These are phyloP conservation scores for Vombatus ursinus DNA, from an alignment of 2,113 vertebrate species.

Conservation along the genomic window DNA sequence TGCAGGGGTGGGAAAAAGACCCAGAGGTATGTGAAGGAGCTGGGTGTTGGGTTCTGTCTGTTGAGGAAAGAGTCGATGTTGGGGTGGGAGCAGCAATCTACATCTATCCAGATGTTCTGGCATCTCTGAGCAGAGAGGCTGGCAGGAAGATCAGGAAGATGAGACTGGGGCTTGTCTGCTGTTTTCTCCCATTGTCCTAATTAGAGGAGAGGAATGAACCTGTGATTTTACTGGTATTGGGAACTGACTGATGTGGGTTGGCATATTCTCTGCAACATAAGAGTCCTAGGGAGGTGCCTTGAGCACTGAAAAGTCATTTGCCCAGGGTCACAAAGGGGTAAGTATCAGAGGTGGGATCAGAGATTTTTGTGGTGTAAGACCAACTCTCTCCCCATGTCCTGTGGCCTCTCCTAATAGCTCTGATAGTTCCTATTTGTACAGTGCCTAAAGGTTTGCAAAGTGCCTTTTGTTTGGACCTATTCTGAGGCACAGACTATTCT, in stretches of 20 bases:
- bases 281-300: neutral
- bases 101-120: neutral
- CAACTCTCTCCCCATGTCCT: neutral
- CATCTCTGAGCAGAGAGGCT: neutral
- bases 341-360: no score
- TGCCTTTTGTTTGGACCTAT: neutral
- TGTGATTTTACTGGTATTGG: neutral
- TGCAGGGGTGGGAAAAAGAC: no score
- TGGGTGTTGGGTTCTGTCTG: neutral
- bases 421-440: neutral
- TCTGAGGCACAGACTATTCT: neutral
- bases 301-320: neutral
- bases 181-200: neutral
- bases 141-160: neutral
- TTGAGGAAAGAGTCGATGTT: neutral
- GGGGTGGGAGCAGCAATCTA: neutral
- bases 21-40: neutral
- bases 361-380: no score
- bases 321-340: neutral
- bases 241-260: neutral
- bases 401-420: neutral
- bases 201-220: neutral
- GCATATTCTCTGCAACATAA: no score
- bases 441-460: neutral
- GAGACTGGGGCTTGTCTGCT: neutral